Percentiles rank a stretch among this genome's conserved stretches.
These are phyloP conservation scores for Amblyraja radiata DNA, from an alignment of 2,797 vertebrate species.

Conservation along the genomic window DNA sequence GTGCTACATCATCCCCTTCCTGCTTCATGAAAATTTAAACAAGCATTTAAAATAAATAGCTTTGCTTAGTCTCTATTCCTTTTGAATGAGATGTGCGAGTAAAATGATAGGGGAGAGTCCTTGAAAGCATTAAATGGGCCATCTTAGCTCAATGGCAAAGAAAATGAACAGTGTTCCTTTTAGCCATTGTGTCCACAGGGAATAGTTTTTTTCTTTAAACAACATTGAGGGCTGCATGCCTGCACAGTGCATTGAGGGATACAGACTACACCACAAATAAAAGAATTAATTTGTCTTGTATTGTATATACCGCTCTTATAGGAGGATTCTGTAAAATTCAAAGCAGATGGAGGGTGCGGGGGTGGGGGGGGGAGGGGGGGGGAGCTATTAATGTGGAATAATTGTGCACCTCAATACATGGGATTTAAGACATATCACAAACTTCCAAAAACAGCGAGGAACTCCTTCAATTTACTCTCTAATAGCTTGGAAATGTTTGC, in stretches of 20 bases:
- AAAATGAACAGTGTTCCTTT: background rate
- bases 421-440: slow-evolving; percentile 43
- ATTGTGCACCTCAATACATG: slow-evolving; percentile 45
- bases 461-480: slow-evolving; percentile 52
- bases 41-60: slow-evolving; percentile 81
- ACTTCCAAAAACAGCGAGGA: slow-evolving; percentile 48
- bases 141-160: slow-evolving; percentile 55
- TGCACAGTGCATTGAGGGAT: background rate
- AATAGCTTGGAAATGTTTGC: slow-evolving; percentile 46
- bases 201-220: background rate
- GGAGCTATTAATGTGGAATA: slow-evolving; percentile 48
- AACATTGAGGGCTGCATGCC: background rate
- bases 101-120: slow-evolving; percentile 70
- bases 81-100: slow-evolving; percentile 71
- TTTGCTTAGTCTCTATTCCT: slow-evolving; percentile 67
- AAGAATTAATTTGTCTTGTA: slow-evolving; percentile 9
- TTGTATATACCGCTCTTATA: background rate
- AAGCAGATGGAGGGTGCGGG: slow-evolving; percentile 12
- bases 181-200: background rate
- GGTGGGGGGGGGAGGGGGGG: background rate
- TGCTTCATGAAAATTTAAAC: slow-evolving; percentile 92
- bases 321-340: background rate
- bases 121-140: slow-evolving; percentile 65
- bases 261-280: background rate
- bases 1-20: slow-evolving; percentile 66